Evolutionary conservation across 2,888 invertebrate genomes (phyloP), one percentile per base, ranked within the genome.

Genomic region (Drosophila suboccidentalis): DNA sequence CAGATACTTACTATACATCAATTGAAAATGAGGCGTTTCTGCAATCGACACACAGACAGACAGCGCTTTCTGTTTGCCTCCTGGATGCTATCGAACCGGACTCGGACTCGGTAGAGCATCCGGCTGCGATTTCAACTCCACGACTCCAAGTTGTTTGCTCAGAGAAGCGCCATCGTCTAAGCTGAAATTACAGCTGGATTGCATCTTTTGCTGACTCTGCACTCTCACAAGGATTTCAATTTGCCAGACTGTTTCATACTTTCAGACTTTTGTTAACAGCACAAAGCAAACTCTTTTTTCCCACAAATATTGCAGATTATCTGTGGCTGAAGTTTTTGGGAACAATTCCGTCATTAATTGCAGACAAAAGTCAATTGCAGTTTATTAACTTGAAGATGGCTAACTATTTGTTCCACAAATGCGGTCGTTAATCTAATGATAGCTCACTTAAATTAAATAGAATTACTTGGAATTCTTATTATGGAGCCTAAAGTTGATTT

Each of bases 1-100:
- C 65, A 79, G 67, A 29, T 29, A 8, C 29, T 8, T 8, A 29
- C 8, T 26, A 67, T 73, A 49, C 83, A 82, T 80, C 86, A 85
- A 76, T 83, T 83, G 82, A 78, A 87, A 81, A 82, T 75, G 78
- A 73, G 80, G 61, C 71, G 44, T 57, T 57, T 22, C 75, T 76
- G 69, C 61, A 49, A 54, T 74, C 69, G 80, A 76, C 72, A 22
- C 22, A 26, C 26, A 26, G 26, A 73, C 71, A 63, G 44, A 61
- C 59, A 44, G 53, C 15, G 43, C 13, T n/a, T 26, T 39, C 36
- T 43, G 50, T 57, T 61, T 19, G 47, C 43, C 38, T 53, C 11
- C 34, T 41, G 44, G 41, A 22, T 67, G 62, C 32, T 51, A 54
- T 59, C 29, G 47, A 65, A 34, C 36, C 41, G 39, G 19, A 41